These are phyloP conservation scores for Hirudinaria manillensis DNA, from an alignment of 2,888 invertebrate genomes.

Conservation along the genomic window DNA sequence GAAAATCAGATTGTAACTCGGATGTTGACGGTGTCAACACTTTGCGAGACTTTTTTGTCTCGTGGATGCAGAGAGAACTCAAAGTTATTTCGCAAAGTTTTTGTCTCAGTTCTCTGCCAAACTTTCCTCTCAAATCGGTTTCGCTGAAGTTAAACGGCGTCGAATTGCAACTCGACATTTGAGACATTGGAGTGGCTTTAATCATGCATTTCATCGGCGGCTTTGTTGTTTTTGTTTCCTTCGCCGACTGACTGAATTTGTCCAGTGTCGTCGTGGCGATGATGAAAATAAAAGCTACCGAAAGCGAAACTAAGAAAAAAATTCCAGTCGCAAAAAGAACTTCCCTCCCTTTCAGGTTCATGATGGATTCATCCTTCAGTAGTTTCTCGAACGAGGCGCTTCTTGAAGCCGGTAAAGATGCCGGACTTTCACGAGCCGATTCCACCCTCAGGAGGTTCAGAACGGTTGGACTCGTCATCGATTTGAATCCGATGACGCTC, in stretches of 20 bases:
- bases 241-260: background rate
- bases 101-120: background rate
- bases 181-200: no score
- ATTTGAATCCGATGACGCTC: conserved; percentile 12
- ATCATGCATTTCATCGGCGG: no score
- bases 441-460: conserved; percentile 4
- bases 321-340: conserved; percentile 22
- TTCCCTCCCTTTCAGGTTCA: conserved; percentile 18
- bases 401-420: background rate
- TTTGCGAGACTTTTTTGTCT: background rate
- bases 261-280: conserved; percentile 17
- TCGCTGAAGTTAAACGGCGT: background rate
- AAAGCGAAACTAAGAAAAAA: conserved; percentile 22
- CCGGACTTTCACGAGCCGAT: background rate
- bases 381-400: background rate
- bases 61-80: background rate
- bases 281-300: conserved; percentile 24
- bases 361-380: background rate
- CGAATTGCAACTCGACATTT: background rate
- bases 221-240: background rate
- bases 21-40: no score
- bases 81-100: background rate
- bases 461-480: conserved; percentile 14
- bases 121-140: background rate
- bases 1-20: no score